phyloP scores from a whole-genome alignment of 2,113 vertebrate species.

The Lanius ludovicianus region DNA sequence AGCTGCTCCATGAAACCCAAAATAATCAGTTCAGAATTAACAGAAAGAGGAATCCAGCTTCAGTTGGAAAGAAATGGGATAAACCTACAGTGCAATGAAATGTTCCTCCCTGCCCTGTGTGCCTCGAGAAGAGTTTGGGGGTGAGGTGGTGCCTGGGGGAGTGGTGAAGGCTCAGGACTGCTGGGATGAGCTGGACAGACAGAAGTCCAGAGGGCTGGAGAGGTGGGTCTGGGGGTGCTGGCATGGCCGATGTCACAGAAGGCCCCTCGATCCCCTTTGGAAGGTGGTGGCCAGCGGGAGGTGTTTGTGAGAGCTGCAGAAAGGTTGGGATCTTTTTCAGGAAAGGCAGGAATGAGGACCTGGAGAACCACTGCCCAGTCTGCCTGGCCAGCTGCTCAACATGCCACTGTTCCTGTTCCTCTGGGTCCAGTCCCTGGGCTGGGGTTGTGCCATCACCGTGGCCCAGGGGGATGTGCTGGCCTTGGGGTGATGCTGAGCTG shows the following conservation, averaged over 20 bases:
- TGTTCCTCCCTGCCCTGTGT: not conserved
- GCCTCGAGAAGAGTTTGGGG: not conserved
- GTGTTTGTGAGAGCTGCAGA: not conserved
- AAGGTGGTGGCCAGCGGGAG: not conserved
- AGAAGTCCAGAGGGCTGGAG: not conserved
- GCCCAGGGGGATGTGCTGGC: too few relatives aligned
- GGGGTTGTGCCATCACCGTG: not conserved
- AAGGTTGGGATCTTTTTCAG: not conserved
- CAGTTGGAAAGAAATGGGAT: not conserved
- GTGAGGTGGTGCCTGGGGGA: too few relatives aligned
- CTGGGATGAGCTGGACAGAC: not conserved
- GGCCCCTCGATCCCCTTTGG: not conserved
- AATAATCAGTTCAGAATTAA: not conserved
- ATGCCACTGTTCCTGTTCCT: not conserved
- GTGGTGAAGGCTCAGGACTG: not conserved
- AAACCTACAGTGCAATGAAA: not conserved
- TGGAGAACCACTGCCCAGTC: not conserved
- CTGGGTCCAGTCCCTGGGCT: not conserved
- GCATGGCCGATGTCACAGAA: not conserved
- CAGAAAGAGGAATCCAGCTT: not conserved
- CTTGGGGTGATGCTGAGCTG: not conserved
- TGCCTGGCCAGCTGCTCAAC: not conserved
- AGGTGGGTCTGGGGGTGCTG: not conserved
- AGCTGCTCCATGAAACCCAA: not conserved
- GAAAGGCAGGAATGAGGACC: not conserved